These are phyloP conservation scores for Chrysocyon brachyurus DNA, from an alignment of 2,797 vertebrate genomes.

Conservation along the genomic window DNA sequence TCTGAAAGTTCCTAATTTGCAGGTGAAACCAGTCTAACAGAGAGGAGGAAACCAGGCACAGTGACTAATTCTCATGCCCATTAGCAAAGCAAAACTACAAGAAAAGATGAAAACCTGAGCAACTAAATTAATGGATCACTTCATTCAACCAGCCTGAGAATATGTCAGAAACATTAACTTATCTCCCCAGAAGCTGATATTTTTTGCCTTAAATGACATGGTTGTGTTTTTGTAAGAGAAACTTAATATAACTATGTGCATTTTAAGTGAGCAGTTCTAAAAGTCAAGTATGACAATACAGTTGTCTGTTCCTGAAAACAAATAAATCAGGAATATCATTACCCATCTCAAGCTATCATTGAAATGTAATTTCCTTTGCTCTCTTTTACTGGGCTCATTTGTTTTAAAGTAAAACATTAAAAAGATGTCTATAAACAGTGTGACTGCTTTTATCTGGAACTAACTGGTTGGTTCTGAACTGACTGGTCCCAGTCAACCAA, in stretches of 20 bases:
- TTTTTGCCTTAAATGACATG: conserved; percentile 95
- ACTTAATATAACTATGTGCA: conserved; percentile 94
- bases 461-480: conserved; percentile 29
- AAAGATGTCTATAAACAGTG: conserved; percentile 77
- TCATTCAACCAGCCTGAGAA: conserved; percentile 68
- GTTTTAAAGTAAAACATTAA: conserved; percentile 85
- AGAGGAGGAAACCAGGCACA: conserved; percentile 73
- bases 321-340: conserved; percentile 91
- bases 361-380: conserved; percentile 84
- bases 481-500: background rate
- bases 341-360: conserved; percentile 87
- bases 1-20: conserved; percentile 76
- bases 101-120: conserved; percentile 39
- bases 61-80: conserved; percentile 42
- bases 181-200: conserved; percentile 92
- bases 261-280: conserved; percentile 91
- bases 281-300: conserved; percentile 94
- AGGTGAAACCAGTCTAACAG: conserved; percentile 76
- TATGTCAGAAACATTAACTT: conserved; percentile 88
- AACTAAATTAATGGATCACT: conserved; percentile 66
- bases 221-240: conserved; percentile 94
- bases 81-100: conserved; percentile 68
- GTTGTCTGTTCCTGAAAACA: conserved; percentile 92
- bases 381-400: conserved; percentile 79
- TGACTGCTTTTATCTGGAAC: conserved; percentile 69